Evolutionary conservation across 2,888 invertebrate species (phyloP).

Genomic region (Troides oblongomaculatus): DNA sequence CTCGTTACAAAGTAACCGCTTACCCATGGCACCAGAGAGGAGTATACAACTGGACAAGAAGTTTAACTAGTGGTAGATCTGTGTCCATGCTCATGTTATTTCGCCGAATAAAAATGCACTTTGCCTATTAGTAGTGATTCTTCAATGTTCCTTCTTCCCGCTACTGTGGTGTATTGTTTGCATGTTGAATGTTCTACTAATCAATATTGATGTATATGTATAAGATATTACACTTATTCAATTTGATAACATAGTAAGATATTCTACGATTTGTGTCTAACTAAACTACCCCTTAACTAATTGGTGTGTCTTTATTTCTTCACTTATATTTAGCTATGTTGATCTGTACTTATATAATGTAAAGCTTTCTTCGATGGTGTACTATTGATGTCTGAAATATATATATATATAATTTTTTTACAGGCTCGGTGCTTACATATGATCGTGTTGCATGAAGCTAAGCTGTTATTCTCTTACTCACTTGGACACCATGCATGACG

Average conservation of each 20-base stretch:
- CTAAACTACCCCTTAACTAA: background rate
- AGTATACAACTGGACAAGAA: too few relatives aligned
- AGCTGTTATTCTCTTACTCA: background rate
- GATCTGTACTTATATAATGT: background rate
- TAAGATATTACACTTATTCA: background rate
- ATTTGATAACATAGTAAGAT: background rate
- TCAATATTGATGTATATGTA: background rate
- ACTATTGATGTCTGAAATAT: constrained; percentile 3
- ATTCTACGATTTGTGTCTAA: background rate
- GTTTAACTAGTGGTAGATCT: too few relatives aligned
- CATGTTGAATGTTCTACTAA: background rate
- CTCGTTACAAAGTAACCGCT: too few relatives aligned
- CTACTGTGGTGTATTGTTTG: background rate
- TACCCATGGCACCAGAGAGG: too few relatives aligned
- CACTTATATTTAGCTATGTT: background rate
- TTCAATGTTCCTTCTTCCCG: background rate
- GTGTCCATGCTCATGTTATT: too few relatives aligned
- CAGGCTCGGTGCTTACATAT: constrained; percentile 77
- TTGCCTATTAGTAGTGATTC: background rate
- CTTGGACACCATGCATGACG: constrained; percentile 9
- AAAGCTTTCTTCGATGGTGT: background rate
- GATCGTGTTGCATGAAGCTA: constrained; percentile 68
- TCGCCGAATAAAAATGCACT: background rate
- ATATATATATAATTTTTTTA: constrained; percentile 41
- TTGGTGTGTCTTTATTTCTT: background rate